phyloP scores from a whole-genome alignment of 2,797 vertebrate species.

The Amphiprion clarkii region DNA sequence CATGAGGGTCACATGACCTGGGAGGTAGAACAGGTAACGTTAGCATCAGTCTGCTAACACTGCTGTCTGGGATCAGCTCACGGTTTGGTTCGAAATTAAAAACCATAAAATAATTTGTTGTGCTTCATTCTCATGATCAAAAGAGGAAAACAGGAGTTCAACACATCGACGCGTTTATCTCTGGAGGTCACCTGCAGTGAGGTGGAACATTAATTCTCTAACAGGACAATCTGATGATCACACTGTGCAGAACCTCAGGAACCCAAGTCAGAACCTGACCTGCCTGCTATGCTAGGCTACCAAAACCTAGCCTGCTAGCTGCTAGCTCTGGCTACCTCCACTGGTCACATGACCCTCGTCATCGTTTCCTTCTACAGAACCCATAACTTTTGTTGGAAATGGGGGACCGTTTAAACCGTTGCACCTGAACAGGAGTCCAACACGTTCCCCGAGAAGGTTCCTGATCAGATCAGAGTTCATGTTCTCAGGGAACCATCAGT shows the following conservation, averaged over 20 bases:
- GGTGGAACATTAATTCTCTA: neutral
- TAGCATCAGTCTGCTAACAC: too few species aligned
- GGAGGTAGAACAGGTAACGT: too few species aligned
- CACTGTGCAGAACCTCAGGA: neutral
- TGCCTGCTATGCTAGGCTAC: neutral
- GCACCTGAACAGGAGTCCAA: constrained; percentile 3
- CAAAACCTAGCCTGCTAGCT: neutral
- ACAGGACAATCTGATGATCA: too few species aligned
- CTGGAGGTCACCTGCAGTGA: too few species aligned
- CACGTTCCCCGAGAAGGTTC: neutral
- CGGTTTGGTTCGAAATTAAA: too few species aligned
- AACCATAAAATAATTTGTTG: too few species aligned
- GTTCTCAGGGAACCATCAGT: neutral
- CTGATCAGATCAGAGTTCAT: neutral
- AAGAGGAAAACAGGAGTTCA: too few species aligned
- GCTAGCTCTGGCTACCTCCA: neutral
- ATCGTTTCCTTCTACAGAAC: neutral
- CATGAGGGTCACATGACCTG: too few species aligned
- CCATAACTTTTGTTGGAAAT: neutral
- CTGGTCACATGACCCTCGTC: constrained; percentile 31
- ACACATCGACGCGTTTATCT: neutral
- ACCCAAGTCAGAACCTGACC: neutral
- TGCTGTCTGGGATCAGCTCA: too few species aligned
- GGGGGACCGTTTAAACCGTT: neutral
- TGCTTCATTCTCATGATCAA: too few species aligned